Conservation (phyloP, 35 echinoderm and acorn worm species). For the Chiridota heheva region DNA sequence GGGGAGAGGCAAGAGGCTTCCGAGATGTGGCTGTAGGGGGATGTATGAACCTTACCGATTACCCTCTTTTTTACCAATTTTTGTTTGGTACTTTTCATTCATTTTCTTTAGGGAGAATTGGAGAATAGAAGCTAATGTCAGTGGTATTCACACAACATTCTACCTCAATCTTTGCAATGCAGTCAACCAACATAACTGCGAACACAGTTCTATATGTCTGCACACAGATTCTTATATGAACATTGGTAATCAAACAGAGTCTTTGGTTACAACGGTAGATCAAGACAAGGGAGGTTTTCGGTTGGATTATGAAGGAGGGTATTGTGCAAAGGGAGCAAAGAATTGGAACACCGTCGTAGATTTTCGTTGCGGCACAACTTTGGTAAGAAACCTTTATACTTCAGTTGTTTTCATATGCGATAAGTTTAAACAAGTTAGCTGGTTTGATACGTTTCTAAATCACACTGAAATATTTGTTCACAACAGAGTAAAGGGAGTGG, state of each 20-base stretch:
- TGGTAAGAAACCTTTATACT: conserved; percentile 42
- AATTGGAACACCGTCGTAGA: conserved; percentile 49
- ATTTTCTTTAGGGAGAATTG: conserved; percentile 42
- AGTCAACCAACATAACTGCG: not conserved
- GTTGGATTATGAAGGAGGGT: conserved; percentile 53
- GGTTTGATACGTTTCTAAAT: not conserved
- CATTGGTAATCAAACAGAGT: conserved; percentile 43
- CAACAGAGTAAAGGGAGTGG: not conserved
- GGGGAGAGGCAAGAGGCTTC: no score
- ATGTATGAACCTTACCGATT: no score
- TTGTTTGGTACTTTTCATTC: conserved; percentile 6
- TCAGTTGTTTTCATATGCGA: not conserved
- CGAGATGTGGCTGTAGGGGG: no score
- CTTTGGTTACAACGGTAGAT: conserved; percentile 7
- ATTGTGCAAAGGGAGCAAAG: conserved; percentile 3
- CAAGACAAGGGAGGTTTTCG: conserved; percentile 59
- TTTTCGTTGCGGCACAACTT: conserved; percentile 73
- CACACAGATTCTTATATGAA: conserved; percentile 22
- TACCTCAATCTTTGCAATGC: conserved; percentile 54
- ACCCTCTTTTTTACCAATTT: no score
- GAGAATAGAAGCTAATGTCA: conserved; percentile 5
- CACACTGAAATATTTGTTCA: not conserved
- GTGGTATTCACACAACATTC: conserved; percentile 1
- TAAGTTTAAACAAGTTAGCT: not conserved
- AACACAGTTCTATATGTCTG: conserved; percentile 38